These are phyloP conservation scores for Acanthosepion lycidas DNA, from an alignment of 2,888 invertebrate species.

Conservation along the genomic window DNA sequence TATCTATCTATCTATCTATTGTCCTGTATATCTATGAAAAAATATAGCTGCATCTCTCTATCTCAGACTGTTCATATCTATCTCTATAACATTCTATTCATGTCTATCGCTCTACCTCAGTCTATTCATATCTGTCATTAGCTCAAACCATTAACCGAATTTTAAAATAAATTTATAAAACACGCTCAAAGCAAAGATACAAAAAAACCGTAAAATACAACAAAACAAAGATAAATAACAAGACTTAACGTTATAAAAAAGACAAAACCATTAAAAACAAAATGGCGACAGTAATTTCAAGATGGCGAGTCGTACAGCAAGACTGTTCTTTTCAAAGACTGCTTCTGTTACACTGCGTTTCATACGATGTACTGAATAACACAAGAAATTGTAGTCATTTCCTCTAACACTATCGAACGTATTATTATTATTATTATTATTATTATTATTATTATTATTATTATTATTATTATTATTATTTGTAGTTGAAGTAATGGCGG, in stretches of 20 bases:
- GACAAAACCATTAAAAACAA: background rate
- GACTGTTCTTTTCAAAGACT: background rate
- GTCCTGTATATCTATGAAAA: too few relatives aligned
- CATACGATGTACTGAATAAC: background rate
- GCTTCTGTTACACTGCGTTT: background rate
- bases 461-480: background rate
- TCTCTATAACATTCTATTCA: too few relatives aligned
- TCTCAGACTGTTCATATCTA: too few relatives aligned
- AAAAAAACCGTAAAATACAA: too few relatives aligned
- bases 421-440: background rate
- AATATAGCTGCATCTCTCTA: too few relatives aligned
- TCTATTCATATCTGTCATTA: too few relatives aligned
- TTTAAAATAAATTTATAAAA: too few relatives aligned
- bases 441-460: slow-evolving; percentile 13
- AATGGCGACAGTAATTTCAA: background rate
- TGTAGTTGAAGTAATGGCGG: background rate
- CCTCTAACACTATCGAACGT: background rate
- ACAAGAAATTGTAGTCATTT: background rate
- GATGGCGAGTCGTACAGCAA: background rate
- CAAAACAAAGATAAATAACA: too few relatives aligned
- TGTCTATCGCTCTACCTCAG: too few relatives aligned
- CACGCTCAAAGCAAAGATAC: too few relatives aligned
- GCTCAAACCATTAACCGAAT: too few relatives aligned
- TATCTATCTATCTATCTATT: too few relatives aligned
- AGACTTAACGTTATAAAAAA: background rate